phyloP scores from a whole-genome alignment of 2,113 vertebrate genomes.

The Podocnemis expansa region DNA sequence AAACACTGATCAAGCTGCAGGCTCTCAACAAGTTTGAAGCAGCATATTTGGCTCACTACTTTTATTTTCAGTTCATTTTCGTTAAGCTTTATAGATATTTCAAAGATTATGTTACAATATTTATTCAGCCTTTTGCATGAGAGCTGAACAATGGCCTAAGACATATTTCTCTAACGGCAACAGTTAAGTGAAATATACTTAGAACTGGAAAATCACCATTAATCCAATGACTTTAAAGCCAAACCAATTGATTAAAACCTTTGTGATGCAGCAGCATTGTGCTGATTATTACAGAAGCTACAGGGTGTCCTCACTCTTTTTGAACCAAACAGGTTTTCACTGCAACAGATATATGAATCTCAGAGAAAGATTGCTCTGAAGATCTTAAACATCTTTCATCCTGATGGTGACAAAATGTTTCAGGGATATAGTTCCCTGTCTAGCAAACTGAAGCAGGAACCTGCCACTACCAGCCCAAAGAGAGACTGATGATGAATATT shows the following conservation, averaged over 20 bases:
- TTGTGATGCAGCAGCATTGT: background rate
- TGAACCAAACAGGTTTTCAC: conserved; percentile 25
- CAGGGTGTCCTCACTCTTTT: background rate
- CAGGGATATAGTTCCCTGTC: background rate
- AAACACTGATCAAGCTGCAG: background rate
- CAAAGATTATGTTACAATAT: background rate
- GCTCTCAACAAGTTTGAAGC: background rate
- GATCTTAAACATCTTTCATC: conserved; percentile 3
- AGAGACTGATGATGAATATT: conserved; percentile 9
- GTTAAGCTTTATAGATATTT: background rate
- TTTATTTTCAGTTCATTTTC: background rate
- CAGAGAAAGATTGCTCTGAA: conserved; percentile 55
- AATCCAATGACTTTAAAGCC: background rate
- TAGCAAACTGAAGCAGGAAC: conserved; percentile 29
- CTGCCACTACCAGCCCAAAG: background rate
- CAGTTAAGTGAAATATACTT: background rate
- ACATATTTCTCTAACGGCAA: background rate
- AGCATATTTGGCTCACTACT: background rate
- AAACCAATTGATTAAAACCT: background rate
- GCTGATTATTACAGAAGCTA: conserved; percentile 11
- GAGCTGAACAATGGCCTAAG: background rate
- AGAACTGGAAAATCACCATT: background rate
- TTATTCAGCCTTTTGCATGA: background rate
- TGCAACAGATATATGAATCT: background rate
- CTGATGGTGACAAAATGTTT: conserved; percentile 56